Evolutionary conservation across 1,140 invertebrate genomes (phyloP).

Genomic region (Homarus americanus): DNA sequence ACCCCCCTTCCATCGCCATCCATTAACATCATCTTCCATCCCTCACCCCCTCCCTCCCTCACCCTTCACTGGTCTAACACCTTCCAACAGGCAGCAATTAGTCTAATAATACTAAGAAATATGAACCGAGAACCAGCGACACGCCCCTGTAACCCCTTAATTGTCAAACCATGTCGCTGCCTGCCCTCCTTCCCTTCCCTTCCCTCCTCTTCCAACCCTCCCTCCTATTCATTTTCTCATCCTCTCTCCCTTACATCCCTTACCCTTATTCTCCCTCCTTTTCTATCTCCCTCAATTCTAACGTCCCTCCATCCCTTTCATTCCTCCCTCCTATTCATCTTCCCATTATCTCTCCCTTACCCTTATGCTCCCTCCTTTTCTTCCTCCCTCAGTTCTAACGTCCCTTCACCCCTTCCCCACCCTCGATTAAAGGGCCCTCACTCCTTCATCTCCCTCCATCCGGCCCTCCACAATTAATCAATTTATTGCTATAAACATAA

Average conservation of each 20-base stretch:
- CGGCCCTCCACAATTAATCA: too few relatives aligned
- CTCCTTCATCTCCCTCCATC: background rate
- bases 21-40: background rate
- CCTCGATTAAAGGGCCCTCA: background rate
- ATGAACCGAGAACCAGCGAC: conserved; percentile 7
- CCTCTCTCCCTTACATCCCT: background rate
- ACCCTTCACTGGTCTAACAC: conserved; percentile 27
- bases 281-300: too few relatives aligned
- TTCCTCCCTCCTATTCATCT: background rate
- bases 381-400: background rate
- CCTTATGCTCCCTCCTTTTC: background rate
- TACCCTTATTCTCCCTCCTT: background rate
- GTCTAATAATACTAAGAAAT: conserved; percentile 59
- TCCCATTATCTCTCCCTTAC: too few relatives aligned
- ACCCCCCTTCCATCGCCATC: background rate
- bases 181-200: background rate
- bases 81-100: conserved; percentile 54
- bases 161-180: background rate
- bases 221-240: background rate
- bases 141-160: conserved; percentile 13
- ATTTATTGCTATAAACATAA: too few relatives aligned
- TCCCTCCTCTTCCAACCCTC: background rate
- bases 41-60: background rate
- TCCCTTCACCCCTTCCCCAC: too few relatives aligned
- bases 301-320: background rate